Evolutionary conservation across 2,113 vertebrate species (phyloP), one percentile per base, ranked within the genome.

Genomic region (Felis chaus): DNA sequence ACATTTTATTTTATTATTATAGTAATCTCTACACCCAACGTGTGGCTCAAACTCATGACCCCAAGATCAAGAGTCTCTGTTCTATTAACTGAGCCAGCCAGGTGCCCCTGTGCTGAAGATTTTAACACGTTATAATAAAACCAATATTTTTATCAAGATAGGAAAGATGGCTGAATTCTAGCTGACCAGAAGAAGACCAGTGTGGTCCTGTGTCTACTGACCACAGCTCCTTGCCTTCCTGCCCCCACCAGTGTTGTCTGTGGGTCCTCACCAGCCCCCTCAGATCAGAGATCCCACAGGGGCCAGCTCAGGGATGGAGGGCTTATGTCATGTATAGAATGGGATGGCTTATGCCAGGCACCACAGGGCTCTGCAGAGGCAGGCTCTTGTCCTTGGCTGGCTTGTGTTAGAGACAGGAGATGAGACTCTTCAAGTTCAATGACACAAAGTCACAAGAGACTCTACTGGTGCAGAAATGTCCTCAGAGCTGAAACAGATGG

Each of bases 181-280:
- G 61, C 10, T 7, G 73, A 76, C 21, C 9, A 36, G 82, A 13
- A 27, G 11, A 21, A 65, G 41, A 19, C 33, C 23, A 19, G 48
- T 7, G 1, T 0, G 25, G 7, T 12, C 31, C 11, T 0, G 0
- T 3, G 45, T n/a, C 61, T 45, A 21, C 2, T 6, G 3, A 19
- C 11, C 0, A 0, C 33, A 29, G 31, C 45, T 7, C 9, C 39
- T 2, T 2, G 15, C 23, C 21, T 23, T 5, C 53, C 7, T 85
- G 66, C 33, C 79, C 9, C 19, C 5, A 21, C 33, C 18, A 3
- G 4, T 18, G 27, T 5, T 18, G 13, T 27, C n/a, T 61, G 25
- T 29, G 65, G 15, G 36, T 27, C 39, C 31, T 65, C 45, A 13
- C 7, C 7, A 15, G 1, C 15, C 27, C 76, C n/a, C 33, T 61